A percentile compares a stretch with the other conserved stretches of the same genome.
Conservation (phyloP, 2,797 vertebrate genomes). For the Eulemur coronatus region DNA sequence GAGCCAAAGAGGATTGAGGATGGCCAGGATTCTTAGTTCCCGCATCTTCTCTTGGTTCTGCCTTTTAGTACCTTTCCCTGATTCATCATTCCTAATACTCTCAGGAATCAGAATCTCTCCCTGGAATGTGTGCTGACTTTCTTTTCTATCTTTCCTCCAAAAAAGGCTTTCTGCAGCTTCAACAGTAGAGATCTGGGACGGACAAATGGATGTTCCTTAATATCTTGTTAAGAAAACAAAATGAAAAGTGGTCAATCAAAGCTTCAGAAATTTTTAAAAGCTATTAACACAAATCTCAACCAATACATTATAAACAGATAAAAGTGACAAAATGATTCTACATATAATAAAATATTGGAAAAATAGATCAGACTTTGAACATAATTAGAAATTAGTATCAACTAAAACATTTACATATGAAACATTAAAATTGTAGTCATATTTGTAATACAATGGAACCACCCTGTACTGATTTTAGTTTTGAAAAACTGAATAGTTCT, state of each 20-base stretch:
- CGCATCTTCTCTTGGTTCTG: neutral
- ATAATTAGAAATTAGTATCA: neutral
- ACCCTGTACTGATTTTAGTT: neutral
- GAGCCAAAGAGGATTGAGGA: neutral
- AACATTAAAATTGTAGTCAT: neutral
- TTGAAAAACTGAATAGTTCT: slow-evolving; percentile 15
- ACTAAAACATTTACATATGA: neutral
- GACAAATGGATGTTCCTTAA: neutral
- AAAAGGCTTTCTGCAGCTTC: neutral
- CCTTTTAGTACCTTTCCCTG: neutral
- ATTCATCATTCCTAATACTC: neutral
- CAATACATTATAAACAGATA: neutral
- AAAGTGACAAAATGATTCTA: neutral
- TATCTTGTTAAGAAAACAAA: neutral
- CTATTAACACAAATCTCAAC: neutral
- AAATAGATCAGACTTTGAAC: neutral
- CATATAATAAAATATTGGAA: neutral
- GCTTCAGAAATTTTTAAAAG: neutral
- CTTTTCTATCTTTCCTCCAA: neutral
- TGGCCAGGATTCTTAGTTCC: neutral
- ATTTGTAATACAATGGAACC: neutral
- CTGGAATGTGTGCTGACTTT: neutral
- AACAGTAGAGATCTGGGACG: neutral
- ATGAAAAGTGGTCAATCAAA: neutral
- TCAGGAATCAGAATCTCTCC: neutral